Evolutionary conservation across 2,797 vertebrate species (phyloP).

Genomic region (Monodelphis domestica): DNA sequence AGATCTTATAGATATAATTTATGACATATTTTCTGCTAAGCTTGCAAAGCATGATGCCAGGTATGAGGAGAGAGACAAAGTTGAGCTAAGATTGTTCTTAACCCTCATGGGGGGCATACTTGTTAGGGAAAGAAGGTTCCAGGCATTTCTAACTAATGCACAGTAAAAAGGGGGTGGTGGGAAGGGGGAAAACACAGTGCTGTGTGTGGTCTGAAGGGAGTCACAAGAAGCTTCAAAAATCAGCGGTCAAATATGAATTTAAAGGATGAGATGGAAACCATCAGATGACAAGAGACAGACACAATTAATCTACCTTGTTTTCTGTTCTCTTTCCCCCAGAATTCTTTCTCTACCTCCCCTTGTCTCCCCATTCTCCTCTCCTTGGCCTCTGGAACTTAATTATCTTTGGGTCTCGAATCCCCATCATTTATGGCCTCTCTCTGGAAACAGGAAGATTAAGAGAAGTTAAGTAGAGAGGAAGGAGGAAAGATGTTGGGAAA

Average conservation of each 20-base stretch:
- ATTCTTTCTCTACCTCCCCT: background rate
- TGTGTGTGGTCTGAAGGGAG: background rate
- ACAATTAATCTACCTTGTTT: background rate
- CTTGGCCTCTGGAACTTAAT: background rate
- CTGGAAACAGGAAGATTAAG: constrained; percentile 30
- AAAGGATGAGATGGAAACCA: background rate
- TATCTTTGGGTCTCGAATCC: background rate
- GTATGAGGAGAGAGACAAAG: background rate
- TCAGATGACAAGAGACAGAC: background rate
- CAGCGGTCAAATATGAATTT: background rate
- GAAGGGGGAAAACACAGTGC: background rate
- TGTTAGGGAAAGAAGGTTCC: background rate
- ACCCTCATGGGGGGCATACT: background rate
- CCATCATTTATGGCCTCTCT: background rate
- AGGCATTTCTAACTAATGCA: background rate
- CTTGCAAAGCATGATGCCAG: background rate
- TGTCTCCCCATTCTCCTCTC: background rate
- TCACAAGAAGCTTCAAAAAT: background rate
- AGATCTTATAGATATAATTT: background rate
- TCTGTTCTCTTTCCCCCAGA: background rate
- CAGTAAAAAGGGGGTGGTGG: background rate
- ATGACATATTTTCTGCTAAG: background rate
- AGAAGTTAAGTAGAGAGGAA: background rate
- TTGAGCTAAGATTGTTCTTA: background rate
- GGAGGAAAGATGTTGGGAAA: constrained; percentile 8